Conservation (phyloP, 2,888 invertebrate genomes). For the Acronicta aceris region DNA sequence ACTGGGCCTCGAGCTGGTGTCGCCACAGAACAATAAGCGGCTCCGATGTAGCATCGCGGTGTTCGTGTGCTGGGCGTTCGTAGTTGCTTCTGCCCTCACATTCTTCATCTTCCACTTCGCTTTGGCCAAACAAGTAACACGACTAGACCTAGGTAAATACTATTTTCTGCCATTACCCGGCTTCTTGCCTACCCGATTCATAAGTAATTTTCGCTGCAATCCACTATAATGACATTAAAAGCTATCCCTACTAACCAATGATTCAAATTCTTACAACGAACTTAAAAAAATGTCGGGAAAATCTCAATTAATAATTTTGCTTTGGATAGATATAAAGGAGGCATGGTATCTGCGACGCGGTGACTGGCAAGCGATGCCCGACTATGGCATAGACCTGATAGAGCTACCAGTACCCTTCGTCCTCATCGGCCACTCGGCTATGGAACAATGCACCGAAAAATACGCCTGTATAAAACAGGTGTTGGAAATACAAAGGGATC, state of each 20-base stretch:
- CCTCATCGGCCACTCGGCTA: slow-evolving; percentile 76
- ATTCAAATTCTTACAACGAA: neutral
- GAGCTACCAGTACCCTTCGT: slow-evolving; percentile 71
- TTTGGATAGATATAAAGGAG: slow-evolving; percentile 76
- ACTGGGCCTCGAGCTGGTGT: slow-evolving; percentile 81
- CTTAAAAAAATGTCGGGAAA: too few species aligned
- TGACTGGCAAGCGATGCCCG: slow-evolving; percentile 80
- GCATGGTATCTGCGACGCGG: slow-evolving; percentile 81
- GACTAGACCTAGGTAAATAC: slow-evolving; percentile 78
- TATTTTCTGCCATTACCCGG: slow-evolving; percentile 14
- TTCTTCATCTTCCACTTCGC: slow-evolving; percentile 71
- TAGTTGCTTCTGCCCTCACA: slow-evolving; percentile 73
- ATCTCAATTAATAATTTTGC: slow-evolving; percentile 42
- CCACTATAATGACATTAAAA: neutral
- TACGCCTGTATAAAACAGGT: slow-evolving; percentile 71
- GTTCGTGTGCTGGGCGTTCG: slow-evolving; percentile 82
- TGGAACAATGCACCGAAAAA: slow-evolving; percentile 63
- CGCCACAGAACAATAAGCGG: slow-evolving; percentile 68
- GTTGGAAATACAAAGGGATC: slow-evolving; percentile 69
- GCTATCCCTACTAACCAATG: slow-evolving; percentile 2
- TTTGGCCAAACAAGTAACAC: slow-evolving; percentile 59
- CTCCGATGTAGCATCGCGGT: slow-evolving; percentile 83
- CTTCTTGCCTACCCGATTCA: neutral
- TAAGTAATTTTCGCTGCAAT: neutral
- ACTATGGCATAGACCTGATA: slow-evolving; percentile 65